Evolutionary conservation across 2,113 vertebrate genomes (phyloP), one percentile per base, ranked within the genome.

Genomic region (Azemiops feae): DNA sequence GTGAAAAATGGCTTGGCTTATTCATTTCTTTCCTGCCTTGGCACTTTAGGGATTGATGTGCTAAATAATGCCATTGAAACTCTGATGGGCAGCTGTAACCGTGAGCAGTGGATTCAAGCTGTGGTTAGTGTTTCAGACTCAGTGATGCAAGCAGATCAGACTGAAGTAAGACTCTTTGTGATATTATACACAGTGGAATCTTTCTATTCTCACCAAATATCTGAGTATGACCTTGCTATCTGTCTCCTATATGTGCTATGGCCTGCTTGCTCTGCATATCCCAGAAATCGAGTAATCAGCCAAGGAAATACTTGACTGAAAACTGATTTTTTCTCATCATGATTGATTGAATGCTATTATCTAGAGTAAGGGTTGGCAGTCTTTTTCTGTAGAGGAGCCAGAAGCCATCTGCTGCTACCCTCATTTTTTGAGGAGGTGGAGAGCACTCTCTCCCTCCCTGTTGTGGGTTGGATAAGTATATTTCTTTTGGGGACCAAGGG

Each of bases 61-160:
- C 92, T 99, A 96, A 99, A 99, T 39, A 96, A 98, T 88, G 98
- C 99, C 23, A 99, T 99, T 0, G 98, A 99, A 94, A 98, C 97
- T 95, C 98, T 99, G 96, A 98, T 97, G 64, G 97, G 97, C 92
- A 96, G 96, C 14, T 98, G 97, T 0, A 98, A 98, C 88, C 96
- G 86, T 94, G 98, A 99, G 3, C 94, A 97, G 92, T 99, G 99
- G 99, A 98, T 97, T 0, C 97, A 98, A 0, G 96, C 98, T 4
- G 96, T 98, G 91, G 97, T 99, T 95, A 98, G 97, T 2, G 97
- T 99, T 89, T 98, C 98, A 0, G 99, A 99, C 93, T 98, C 97
- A 4, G n/a, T 98, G 92, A 97, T 99, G 97, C 98, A 98, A 16
- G 98, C 99, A 93, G 98, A 98, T 95, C 97, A 96, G 4, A 97